Base-by-base conservation (phyloP, 1,140 invertebrate species). In the Drosophila sucinea region DNA sequence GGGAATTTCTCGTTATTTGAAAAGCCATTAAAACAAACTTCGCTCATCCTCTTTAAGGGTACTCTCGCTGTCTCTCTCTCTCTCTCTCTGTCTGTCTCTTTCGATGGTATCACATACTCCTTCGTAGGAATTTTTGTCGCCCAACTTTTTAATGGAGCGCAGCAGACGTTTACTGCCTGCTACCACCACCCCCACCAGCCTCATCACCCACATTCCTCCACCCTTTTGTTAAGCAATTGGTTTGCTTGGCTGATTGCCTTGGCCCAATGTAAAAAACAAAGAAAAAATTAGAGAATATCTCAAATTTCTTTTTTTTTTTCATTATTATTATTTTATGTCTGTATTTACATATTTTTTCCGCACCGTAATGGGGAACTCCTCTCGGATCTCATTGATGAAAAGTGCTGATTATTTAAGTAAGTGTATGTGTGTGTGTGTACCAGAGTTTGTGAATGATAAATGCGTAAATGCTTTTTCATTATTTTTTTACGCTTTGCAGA, bases 261-360 rank as follows among this genome's bases (percentile, higher is more conserved):
- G 32, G 56, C 56, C n/a, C 7, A 17, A 17, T 1, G 51, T 56
- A 56, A 4, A 30, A 29, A 1, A 57, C 25, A 51, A 25, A 51
- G 3, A 51, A 25, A 25, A 10, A 51, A 47, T 23, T 8, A 17
- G n/a, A 5, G n/a, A 23, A 47, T 7, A 25, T 47, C 7, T 1
- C 17, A 47, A 47, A 7, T 60, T 77, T 77, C 54, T 41, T 51
- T 51, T 77, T 77, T 60, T 70, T 77, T 70, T 76, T 77, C 57
- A 58, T 64, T 17, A 17, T 41, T 44, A 47, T 62, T 32, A 70
- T 76, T 76, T 67, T 64, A 33, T 33, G 32, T 33, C 11, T 38
- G 35, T 11, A 27, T 51, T 25, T 47, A 6, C 6, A 6, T 17
- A 47, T 62, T 33, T 64, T 58, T 70, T 77, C 51, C 73, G 66